Evolutionary conservation across 2,113 vertebrate genomes (phyloP), one percentile per base, ranked within the genome.

Genomic region (Mobula birostris): DNA sequence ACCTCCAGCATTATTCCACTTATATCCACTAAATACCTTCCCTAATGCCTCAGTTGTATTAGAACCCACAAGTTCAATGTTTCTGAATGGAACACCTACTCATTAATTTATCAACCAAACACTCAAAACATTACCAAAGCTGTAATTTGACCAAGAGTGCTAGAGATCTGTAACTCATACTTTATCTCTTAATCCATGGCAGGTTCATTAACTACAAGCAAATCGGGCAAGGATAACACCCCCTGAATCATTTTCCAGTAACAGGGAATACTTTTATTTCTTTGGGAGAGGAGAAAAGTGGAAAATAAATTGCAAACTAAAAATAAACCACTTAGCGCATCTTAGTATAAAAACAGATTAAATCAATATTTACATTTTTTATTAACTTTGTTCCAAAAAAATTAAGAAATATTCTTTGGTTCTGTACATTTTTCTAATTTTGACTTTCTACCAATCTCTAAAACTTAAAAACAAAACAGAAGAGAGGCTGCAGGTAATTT

Each of bases 361-460:
- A 58, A 85, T 58, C 80, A 66, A 88, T 88, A 88, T 88, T 88
- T n/a, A 29, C 85, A 66, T 66, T 32, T 88, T 58, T 85, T 88
- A 66, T 66, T 66, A 88, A 88, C 14, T 61, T 88, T 88, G 15
- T 88, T 88, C 58, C 58, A 88, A 88, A 88, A 87, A 87, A 63
- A 88, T 88, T 88, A 88, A 88, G 85, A 88, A 88, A 66, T 88
- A 29, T 88, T 88, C 85, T 88, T 88, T 88, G 85, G 85, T 88
- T 88, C 85, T 88, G 85, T 66, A 88, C 85, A 88, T 19, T 63
- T 87, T 63, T 88, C 85, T 88, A 66, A 88, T 63, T 66, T 88
- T 88, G 85, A 66, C 66, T 88, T 66, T 32, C 85, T 66, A 88
- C 63, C 17, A 66, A 15, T 15, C 5, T 63, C 58, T 32, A 15